A percentile compares a stretch with the other conserved stretches of the same genome.
Evolutionary conservation across 2,797 vertebrate genomes (phyloP).

Genomic region (Pygocentrus nattereri): DNA sequence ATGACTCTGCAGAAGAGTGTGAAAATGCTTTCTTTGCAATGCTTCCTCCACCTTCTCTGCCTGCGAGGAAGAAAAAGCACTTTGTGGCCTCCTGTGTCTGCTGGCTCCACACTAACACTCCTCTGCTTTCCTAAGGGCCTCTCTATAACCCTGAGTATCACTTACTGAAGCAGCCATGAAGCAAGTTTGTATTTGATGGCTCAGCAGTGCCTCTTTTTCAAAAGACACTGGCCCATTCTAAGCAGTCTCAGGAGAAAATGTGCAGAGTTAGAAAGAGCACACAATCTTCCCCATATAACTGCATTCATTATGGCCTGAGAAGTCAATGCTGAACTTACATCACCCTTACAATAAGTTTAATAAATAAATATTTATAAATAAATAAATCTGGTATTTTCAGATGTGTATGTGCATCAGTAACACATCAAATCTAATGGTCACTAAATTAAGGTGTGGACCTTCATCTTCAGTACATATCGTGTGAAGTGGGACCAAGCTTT

Average conservation of each 20-base stretch:
- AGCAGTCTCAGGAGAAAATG: neutral
- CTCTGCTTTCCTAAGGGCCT: constrained; percentile 8
- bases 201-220: neutral
- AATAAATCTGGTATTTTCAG: neutral
- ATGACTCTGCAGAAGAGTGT: neutral
- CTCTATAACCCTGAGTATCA: neutral
- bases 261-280: neutral
- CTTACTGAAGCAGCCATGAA: constrained; percentile 5
- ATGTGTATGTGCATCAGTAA: too few species aligned
- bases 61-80: constrained; percentile 6
- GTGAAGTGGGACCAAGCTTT: neutral
- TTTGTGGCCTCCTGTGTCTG: constrained; percentile 19
- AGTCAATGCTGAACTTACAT: neutral
- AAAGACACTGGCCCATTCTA: neutral
- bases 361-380: neutral
- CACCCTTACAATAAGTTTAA: neutral
- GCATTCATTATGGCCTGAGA: neutral
- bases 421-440: too few species aligned
- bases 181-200: neutral
- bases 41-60: neutral
- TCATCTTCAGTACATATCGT: neutral
- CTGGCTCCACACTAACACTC: constrained; percentile 4
- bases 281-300: neutral
- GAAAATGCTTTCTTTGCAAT: constrained; percentile 1
- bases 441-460: neutral